phyloP scores from a whole-genome alignment of 1,140 invertebrate genomes.

The Meloidogyne chitwoodi region DNA sequence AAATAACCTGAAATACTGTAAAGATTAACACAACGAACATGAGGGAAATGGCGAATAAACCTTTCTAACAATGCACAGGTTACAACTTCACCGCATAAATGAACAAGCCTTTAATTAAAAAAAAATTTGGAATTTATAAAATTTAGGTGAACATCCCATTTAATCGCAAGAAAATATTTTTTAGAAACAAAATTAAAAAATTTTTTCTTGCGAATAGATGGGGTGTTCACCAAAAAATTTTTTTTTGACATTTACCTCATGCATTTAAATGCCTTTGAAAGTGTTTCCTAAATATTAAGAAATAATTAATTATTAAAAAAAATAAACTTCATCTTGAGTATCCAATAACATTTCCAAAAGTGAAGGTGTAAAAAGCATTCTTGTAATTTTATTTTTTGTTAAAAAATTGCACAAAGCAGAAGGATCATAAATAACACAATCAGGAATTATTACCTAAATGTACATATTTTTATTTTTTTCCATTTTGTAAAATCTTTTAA shows the following conservation, averaged over 20 bases:
- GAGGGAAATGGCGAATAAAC: constrained; percentile 60
- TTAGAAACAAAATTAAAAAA: neutral
- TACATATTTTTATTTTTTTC: neutral
- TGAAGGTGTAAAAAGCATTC: constrained; percentile 63
- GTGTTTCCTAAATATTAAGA: neutral
- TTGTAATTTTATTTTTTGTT: constrained; percentile 59
- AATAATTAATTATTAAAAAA: neutral
- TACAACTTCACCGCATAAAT: constrained; percentile 64
- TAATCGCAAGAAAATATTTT: too few species aligned
- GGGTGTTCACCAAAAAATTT: too few species aligned
- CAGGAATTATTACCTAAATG: constrained; percentile 60
- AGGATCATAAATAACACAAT: constrained; percentile 62
- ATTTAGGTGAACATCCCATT: too few species aligned
- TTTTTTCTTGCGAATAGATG: too few species aligned
- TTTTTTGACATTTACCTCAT: neutral
- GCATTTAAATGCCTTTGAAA: constrained; percentile 4
- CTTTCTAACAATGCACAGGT: constrained; percentile 61
- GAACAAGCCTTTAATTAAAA: constrained; percentile 58
- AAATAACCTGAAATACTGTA: constrained; percentile 61
- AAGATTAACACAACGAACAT: constrained; percentile 61
- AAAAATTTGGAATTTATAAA: too few species aligned
- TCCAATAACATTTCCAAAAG: constrained; percentile 62
- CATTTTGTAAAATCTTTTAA: too few species aligned
- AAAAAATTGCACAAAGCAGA: constrained; percentile 59
- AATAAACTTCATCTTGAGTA: constrained; percentile 31